phyloP scores from a whole-genome alignment of 2,113 vertebrate genomes.

The Lagopus leucura region DNA sequence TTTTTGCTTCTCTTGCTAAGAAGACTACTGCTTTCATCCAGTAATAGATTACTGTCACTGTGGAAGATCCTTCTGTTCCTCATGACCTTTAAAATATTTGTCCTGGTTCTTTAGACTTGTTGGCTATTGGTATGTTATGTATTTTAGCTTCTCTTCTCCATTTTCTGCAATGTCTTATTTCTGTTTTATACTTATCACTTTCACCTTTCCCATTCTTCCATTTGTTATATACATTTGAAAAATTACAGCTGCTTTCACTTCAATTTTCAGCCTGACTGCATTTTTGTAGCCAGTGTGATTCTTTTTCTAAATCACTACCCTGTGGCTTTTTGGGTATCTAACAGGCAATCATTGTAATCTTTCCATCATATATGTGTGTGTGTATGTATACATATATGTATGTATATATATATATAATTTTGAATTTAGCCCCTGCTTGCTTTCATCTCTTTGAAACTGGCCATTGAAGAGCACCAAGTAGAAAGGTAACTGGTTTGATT shows the following conservation, averaged over 20 bases:
- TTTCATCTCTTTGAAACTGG: neutral
- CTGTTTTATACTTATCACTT: neutral
- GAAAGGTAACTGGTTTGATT: neutral
- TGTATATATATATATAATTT: neutral
- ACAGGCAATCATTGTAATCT: rapidly evolving
- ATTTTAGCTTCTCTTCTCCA: neutral
- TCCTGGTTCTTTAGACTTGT: neutral
- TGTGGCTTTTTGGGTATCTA: neutral
- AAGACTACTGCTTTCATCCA: neutral
- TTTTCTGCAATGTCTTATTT: neutral
- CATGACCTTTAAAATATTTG: neutral
- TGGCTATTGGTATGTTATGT: neutral
- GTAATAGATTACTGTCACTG: neutral
- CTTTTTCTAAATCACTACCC: neutral
- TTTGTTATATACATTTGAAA: neutral
- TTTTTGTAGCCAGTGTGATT: neutral
- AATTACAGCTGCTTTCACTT: neutral
- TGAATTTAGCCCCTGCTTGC: neutral
- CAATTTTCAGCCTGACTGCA: neutral
- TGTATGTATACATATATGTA: too few species aligned
- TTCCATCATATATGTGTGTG: neutral
- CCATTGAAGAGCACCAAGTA: neutral
- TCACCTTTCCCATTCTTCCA: neutral
- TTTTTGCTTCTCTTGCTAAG: neutral
- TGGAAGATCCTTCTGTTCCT: conserved; percentile 5